A percentile compares a stretch with the other conserved stretches of the same genome.
These are phyloP conservation scores for Apolygus lucorum DNA, from an alignment of 1,140 invertebrate species.

Conservation along the genomic window DNA sequence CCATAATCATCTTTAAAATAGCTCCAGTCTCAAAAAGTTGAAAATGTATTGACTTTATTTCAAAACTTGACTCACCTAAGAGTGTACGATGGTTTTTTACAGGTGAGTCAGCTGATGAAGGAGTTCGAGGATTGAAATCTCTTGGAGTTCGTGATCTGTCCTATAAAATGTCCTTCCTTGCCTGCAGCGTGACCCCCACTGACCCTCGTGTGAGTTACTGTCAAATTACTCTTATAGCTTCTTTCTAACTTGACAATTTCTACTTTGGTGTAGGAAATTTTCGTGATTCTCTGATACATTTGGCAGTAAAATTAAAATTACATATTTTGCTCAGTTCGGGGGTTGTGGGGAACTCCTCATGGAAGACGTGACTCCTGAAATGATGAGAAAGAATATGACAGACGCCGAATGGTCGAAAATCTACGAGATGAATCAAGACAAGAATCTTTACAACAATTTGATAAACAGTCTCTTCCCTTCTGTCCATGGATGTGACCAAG, in stretches of 20 bases:
- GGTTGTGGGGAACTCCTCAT: conserved; percentile 60
- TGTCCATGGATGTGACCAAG: conserved; percentile 96
- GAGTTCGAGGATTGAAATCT: conserved; percentile 83
- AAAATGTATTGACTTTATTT: too few relatives aligned
- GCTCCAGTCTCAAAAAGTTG: too few relatives aligned
- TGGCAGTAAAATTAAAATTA: too few relatives aligned
- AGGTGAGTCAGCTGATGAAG: conserved; percentile 70
- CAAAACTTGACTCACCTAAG: not conserved
- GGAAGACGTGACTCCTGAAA: conserved; percentile 80
- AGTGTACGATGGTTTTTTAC: not conserved
- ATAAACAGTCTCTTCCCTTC: conserved; percentile 90
- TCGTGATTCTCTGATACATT: too few relatives aligned
- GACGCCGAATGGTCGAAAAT: conserved; percentile 92
- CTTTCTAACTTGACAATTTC: too few relatives aligned
- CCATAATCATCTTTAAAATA: too few relatives aligned
- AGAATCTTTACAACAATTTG: conserved; percentile 86
- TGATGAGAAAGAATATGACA: conserved; percentile 89
- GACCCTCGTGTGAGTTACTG: conserved; percentile 56
- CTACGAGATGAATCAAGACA: conserved; percentile 93
- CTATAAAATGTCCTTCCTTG: conserved; percentile 91
- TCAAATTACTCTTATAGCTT: too few relatives aligned
- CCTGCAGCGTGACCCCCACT: conserved; percentile 81
- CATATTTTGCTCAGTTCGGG: too few relatives aligned
- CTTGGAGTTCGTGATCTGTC: conserved; percentile 92
- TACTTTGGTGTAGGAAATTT: too few relatives aligned